Conservation (phyloP, 2,113 vertebrate genomes). For the Chaenogobius annularis region DNA sequence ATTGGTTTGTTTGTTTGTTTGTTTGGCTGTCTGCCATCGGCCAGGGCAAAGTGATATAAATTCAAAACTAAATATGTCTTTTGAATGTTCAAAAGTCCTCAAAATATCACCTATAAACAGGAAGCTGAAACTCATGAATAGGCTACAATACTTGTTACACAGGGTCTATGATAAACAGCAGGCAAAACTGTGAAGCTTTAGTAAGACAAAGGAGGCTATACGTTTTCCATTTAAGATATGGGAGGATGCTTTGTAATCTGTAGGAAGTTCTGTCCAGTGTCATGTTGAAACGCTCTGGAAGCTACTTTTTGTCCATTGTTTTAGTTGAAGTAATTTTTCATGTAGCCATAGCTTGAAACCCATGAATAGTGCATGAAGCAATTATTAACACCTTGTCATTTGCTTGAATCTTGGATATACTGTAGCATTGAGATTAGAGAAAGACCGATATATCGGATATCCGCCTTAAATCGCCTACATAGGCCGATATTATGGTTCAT, state of each 20-base stretch:
- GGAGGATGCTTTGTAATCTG: constrained; percentile 20
- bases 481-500: too few relatives aligned
- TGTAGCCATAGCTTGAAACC: neutral
- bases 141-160: too few relatives aligned
- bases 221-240: constrained; percentile 31
- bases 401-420: neutral
- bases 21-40: neutral
- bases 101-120: too few relatives aligned
- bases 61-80: too few relatives aligned
- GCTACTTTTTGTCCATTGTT: neutral
- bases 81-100: too few relatives aligned
- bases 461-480: too few relatives aligned
- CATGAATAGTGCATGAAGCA: neutral
- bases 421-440: too few relatives aligned
- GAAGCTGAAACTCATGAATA: too few relatives aligned
- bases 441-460: too few relatives aligned
- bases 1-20: neutral
- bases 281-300: constrained; percentile 9
- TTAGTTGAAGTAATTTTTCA: neutral
- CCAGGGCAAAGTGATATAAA: neutral
- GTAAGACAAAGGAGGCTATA: constrained; percentile 13
- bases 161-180: neutral
- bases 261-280: constrained; percentile 50
- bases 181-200: neutral
- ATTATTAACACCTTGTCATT: neutral